phyloP scores from a whole-genome alignment of 1,140 invertebrate genomes.

The Tetramorium simillimum region DNA sequence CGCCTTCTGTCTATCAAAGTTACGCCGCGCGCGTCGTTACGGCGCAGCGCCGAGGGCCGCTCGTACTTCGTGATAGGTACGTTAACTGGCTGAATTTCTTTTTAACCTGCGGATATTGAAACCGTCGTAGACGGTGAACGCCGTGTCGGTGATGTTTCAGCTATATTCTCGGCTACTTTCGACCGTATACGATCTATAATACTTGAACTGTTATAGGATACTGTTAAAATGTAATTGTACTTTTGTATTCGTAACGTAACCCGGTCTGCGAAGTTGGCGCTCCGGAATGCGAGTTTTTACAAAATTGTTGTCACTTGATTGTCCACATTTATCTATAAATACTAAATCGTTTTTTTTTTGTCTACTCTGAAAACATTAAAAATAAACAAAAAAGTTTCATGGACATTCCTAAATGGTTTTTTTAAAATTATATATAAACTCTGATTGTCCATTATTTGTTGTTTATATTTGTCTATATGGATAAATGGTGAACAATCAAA shows the following conservation, averaged over 20 bases:
- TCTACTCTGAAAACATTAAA: too few species aligned
- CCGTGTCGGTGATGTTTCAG: not conserved
- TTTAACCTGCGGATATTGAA: slow-evolving; percentile 2
- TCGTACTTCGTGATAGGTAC: slow-evolving; percentile 12
- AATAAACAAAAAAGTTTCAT: too few species aligned
- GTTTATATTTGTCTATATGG: too few species aligned
- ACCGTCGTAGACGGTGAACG: not conserved
- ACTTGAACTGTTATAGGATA: not conserved
- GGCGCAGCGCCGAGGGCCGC: not conserved
- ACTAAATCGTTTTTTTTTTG: too few species aligned
- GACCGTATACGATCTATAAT: not conserved
- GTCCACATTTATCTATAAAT: too few species aligned
- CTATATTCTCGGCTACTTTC: slow-evolving; percentile 10
- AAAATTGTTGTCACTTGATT: too few species aligned
- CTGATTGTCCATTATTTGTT: too few species aligned
- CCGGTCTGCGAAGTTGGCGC: too few species aligned
- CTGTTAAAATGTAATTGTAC: not conserved
- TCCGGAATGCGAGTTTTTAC: too few species aligned
- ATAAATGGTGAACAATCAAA: too few species aligned
- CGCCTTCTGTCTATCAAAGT: slow-evolving; percentile 47
- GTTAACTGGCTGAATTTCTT: slow-evolving; percentile 18
- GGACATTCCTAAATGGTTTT: too few species aligned
- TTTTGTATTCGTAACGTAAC: not conserved
- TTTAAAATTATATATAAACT: too few species aligned
- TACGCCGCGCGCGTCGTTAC: slow-evolving; percentile 17